phyloP scores from a whole-genome alignment of 2,797 vertebrate genomes.

The Loriculus beryllinus region DNA sequence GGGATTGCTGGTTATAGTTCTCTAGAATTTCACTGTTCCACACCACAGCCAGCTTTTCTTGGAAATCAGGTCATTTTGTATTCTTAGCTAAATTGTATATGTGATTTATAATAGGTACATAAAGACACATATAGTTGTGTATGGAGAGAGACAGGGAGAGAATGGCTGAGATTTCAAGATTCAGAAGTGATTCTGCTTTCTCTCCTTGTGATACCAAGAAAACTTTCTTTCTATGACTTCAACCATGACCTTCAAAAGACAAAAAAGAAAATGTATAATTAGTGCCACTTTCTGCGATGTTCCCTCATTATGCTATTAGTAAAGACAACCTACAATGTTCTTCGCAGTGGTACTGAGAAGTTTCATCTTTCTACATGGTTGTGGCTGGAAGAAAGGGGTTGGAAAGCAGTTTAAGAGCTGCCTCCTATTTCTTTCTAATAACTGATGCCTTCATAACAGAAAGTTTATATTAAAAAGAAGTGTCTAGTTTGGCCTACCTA shows the following conservation, averaged over 20 bases:
- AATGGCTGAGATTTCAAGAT: neutral
- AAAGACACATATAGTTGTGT: neutral
- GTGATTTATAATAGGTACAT: neutral
- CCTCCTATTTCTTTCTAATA: neutral
- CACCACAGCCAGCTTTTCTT: neutral
- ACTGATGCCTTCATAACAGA: neutral
- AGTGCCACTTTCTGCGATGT: neutral
- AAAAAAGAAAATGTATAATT: constrained; percentile 41
- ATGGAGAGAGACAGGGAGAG: neutral
- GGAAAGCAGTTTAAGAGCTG: neutral
- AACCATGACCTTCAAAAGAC: neutral
- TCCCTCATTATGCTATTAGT: neutral
- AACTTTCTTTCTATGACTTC: constrained; percentile 21
- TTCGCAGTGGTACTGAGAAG: neutral
- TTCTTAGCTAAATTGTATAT: neutral
- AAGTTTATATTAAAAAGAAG: neutral
- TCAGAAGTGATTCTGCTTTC: neutral
- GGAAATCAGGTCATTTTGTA: neutral
- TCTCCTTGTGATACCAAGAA: neutral
- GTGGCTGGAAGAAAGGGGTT: neutral
- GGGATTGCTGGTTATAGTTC: neutral
- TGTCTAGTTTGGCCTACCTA: neutral
- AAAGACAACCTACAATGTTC: constrained; percentile 21
- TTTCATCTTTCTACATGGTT: neutral
- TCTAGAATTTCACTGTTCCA: neutral